Conservation (phyloP, 2,888 invertebrate genomes). For the Zygothrica quintamaculata region DNA sequence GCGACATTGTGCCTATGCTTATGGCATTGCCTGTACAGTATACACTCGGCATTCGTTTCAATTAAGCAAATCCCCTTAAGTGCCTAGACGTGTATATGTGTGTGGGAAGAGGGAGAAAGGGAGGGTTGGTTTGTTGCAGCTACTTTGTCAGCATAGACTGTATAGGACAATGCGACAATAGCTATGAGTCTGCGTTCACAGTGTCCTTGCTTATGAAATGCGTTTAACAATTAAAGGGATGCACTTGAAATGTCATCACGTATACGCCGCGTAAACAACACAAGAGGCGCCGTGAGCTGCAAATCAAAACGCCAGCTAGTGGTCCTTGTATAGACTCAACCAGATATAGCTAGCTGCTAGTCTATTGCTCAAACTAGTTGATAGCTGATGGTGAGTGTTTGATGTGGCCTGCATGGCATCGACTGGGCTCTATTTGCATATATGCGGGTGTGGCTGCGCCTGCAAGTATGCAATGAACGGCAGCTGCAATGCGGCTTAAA, state of each 20-base stretch:
- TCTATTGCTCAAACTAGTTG: conserved; percentile 3
- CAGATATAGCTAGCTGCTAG: not conserved
- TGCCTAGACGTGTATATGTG: conserved; percentile 78
- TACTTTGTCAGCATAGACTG: conserved; percentile 53
- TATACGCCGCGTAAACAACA: conserved; percentile 66
- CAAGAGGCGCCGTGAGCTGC: conserved; percentile 33
- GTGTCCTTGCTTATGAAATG: conserved; percentile 14
- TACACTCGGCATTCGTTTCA: conserved; percentile 73
- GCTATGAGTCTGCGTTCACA: conserved; percentile 27
- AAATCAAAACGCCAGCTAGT: conserved; percentile 42
- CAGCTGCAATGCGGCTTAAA: conserved; percentile 51
- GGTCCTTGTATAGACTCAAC: conserved; percentile 25
- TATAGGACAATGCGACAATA: conserved; percentile 39
- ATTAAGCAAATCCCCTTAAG: conserved; percentile 82
- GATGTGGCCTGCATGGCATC: conserved; percentile 57
- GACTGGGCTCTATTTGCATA: conserved; percentile 52
- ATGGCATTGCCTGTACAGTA: conserved; percentile 39
- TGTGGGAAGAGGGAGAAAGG: too few species aligned
- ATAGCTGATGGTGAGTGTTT: conserved; percentile 45
- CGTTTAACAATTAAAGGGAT: conserved; percentile 75
- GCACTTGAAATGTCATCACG: conserved; percentile 76
- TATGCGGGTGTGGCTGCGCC: conserved; percentile 40
- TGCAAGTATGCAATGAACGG: conserved; percentile 38
- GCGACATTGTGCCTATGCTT: conserved; percentile 29
- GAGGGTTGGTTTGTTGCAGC: too few species aligned